Percentiles rank a stretch among this genome's conserved stretches.
phyloP scores from a whole-genome alignment of 2,113 vertebrate species.

The Prionailurus bengalensis region DNA sequence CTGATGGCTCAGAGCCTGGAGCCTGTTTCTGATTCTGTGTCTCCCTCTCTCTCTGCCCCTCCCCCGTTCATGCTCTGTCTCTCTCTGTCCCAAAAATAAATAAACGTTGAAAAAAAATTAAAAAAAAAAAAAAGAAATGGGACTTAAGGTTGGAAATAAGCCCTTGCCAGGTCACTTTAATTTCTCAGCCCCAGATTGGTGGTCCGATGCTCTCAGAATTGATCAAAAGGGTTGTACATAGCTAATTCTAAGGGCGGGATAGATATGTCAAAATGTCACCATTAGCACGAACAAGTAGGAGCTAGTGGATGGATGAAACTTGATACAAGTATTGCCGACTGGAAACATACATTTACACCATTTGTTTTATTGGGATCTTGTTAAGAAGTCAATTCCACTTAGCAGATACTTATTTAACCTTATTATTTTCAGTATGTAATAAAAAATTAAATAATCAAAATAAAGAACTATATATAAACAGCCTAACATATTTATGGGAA shows the following conservation, averaged over 20 bases:
- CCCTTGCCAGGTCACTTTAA: background rate
- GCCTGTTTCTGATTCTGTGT: too few species aligned
- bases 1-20: too few species aligned
- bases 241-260: background rate
- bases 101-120: too few species aligned
- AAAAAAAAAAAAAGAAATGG: background rate
- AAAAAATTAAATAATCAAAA: slow-evolving; percentile 20
- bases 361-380: background rate
- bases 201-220: background rate
- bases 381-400: background rate
- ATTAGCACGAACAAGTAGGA: background rate
- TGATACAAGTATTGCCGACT: background rate
- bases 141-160: background rate
- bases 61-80: too few species aligned
- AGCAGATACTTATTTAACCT: background rate
- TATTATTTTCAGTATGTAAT: slow-evolving; percentile 39
- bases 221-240: background rate
- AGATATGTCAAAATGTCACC: background rate
- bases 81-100: too few species aligned
- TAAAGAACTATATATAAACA: slow-evolving; percentile 4
- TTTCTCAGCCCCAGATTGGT: background rate
- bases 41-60: too few species aligned
- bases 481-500: background rate
- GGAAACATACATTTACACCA: background rate
- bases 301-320: background rate